Percentiles rank a stretch among this genome's conserved stretches.
These are phyloP conservation scores for Phrynosoma platyrhinos DNA, from an alignment of 2,113 vertebrate species.

Conservation along the genomic window DNA sequence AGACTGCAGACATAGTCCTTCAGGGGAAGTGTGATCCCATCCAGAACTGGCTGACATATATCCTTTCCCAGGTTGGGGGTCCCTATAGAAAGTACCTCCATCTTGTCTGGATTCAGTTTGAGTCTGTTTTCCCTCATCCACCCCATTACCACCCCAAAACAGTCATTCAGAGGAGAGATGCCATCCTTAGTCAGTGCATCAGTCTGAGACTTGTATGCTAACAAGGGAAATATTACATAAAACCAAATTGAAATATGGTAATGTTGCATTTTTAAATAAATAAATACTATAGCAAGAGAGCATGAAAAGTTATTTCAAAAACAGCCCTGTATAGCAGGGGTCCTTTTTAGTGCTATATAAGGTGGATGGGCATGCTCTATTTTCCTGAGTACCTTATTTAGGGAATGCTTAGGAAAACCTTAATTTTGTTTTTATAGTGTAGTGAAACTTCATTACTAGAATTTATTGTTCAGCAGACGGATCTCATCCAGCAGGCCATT, in stretches of 20 bases:
- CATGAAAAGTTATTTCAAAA: slow-evolving; percentile 75
- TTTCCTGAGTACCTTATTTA: slow-evolving; percentile 63
- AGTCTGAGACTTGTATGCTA: slow-evolving; percentile 54
- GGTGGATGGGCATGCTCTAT: slow-evolving; percentile 63
- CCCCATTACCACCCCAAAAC: too few species aligned
- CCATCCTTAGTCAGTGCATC: too few species aligned
- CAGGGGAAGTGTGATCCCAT: too few species aligned
- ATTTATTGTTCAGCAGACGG: slow-evolving; percentile 57
- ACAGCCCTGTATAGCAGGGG: slow-evolving; percentile 48
- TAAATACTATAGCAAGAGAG: slow-evolving; percentile 50
- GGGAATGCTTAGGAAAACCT: slow-evolving; percentile 59
- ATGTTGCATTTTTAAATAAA: slow-evolving; percentile 58
- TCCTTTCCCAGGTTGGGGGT: too few species aligned
- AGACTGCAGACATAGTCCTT: too few species aligned
- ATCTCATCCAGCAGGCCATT: too few species aligned
- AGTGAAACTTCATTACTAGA: slow-evolving; percentile 64
- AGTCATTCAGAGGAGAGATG: too few species aligned
- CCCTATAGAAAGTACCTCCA: too few species aligned
- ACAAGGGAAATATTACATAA: slow-evolving; percentile 72
- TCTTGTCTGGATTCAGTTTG: too few species aligned
- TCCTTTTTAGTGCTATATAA: slow-evolving; percentile 66
- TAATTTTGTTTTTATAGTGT: slow-evolving; percentile 56
- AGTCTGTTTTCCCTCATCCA: too few species aligned
- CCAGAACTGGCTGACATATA: too few species aligned
- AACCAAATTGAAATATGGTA: slow-evolving; percentile 67